Conservation (phyloP, 92 coral and sea anemone species). For the Pocillopora grandis region DNA sequence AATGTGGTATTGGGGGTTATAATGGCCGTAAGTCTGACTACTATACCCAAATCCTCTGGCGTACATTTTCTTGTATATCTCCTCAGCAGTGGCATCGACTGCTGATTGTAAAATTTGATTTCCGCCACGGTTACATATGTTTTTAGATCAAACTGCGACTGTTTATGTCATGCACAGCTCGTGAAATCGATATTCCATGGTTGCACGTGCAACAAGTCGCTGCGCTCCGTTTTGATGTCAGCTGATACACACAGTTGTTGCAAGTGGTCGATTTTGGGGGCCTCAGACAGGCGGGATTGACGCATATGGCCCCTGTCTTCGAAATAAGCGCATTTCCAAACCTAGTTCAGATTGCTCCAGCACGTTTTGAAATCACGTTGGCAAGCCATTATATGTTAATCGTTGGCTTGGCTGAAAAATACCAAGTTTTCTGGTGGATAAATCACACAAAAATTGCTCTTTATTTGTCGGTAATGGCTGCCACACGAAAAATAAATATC, state of each 20-base stretch:
- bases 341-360: conserved; percentile 11
- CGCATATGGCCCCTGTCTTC: neutral
- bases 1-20: conserved; percentile 57
- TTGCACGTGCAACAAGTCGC: neutral
- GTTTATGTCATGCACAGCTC: conserved; percentile 60
- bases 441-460: neutral
- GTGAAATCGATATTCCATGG: conserved; percentile 62
- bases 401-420: conserved; percentile 4
- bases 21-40: conserved; percentile 64
- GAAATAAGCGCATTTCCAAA: conserved; percentile 61
- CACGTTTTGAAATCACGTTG: conserved; percentile 6
- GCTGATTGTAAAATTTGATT: conserved; percentile 27
- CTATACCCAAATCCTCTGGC: conserved; percentile 61
- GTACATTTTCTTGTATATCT: conserved; percentile 43
- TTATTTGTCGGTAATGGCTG: conserved; percentile 23
- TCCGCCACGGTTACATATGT: conserved; percentile 52
- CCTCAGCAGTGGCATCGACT: conserved; percentile 6
- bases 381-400: conserved; percentile 20
- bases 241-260: conserved; percentile 55
- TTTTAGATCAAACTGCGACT: conserved; percentile 52
- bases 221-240: conserved; percentile 55
- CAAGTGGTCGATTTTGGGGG: conserved; percentile 33
- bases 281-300: conserved; percentile 10
- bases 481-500: conserved; percentile 81
- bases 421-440: neutral